Base-by-base conservation (phyloP, 35 echinoderm and acorn worm species). In the Diadema setosum region DNA sequence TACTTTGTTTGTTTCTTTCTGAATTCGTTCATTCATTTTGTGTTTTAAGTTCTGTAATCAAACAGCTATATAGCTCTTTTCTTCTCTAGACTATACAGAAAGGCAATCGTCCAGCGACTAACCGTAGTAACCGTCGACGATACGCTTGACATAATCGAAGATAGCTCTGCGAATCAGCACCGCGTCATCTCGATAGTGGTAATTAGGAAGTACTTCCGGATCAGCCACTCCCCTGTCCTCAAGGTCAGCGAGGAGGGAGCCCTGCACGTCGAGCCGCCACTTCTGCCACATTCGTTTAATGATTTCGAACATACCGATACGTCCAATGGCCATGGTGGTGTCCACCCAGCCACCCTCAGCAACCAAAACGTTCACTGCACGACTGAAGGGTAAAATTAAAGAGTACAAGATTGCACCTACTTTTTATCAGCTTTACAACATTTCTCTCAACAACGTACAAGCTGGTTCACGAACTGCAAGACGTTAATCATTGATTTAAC, bases 161-260 rank as follows among this genome's bases (percentile, higher is more conserved):
- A 88, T 83, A 42, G 81, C 91, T 17, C 88, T 45, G n/a, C 60
- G 87, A 0, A 93, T 32, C 5, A 88, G 35, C 61, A 93, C n/a
- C 6, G 91, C 91, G 25, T 92, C 90, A 46, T 93, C 91, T 5
- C 91, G 75, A 30, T 93, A 93, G 44, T 52, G 70, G 76, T 93
- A 93, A 76, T 93, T 93, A 1, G 91, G 91, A 25, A 93, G 64
- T 32, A 58, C 52, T 5, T 93, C 85, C 2, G 84, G 31, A 25
- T 93, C 85, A 15, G 64, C 41, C n/a, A 93, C 91, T 29, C 91
- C 91, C 25, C 91, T 55, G 2, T 81, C 55, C 17, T 81, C 50
- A 36, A 93, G 46, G 45, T 93, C 91, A 59, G 59, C 73, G 5
- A 76, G 84, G 5, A 93, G 74, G 17, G 70, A 87, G 27, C 91